Evolutionary conservation across 2,888 invertebrate species (phyloP), one percentile per base, ranked within the genome.

Genomic region (Ophion slaviceki): DNA sequence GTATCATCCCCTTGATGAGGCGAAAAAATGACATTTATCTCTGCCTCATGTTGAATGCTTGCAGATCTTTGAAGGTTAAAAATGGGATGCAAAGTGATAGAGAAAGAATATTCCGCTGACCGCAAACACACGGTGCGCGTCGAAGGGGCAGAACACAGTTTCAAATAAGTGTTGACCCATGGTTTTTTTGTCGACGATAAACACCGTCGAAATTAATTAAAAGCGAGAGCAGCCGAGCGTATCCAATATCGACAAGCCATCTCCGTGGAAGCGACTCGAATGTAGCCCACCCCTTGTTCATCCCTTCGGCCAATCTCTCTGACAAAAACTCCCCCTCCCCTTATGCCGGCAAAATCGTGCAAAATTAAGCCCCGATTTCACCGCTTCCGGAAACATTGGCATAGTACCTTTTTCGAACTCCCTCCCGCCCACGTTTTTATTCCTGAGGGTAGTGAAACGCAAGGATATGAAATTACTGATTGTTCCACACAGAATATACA

Each of bases 171-270:
- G 77, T 59, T 66, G 32, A 82, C 40, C 84, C 67, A 71, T 85
- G 85, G 82, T 87, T 85, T 83, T 72, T 87, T 86, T 81, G 82
- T 80, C 85, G 80, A 75, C 78, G 80, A 85, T 88, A 87, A 88
- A 87, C 85, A 85, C 82, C 80, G 85, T 72, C 77, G 80, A 82
- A 88, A 86, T 87, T 88, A 87, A 88, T 88, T 85, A 85, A 82
- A 84, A 83, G 83, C 83, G 57, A 76, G 86, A 78, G 74, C 85
- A 84, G 85, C 85, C 40, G 74, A 86, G 81, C 84, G 87, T 82
- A 82, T 88, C 84, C 87, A 85, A 88, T 85, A 87, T 87, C 86
- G 85, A 82, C 81, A 84, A 85, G 82, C 80, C 82, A 86, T 86
- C 80, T 77, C 81, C 75, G 77, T 68, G 77, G 72, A 85, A 85